Percentiles rank a stretch among this genome's conserved stretches.
Evolutionary conservation across 1,140 invertebrate species (phyloP).

Genomic region (Stegodyphus mimosarum): DNA sequence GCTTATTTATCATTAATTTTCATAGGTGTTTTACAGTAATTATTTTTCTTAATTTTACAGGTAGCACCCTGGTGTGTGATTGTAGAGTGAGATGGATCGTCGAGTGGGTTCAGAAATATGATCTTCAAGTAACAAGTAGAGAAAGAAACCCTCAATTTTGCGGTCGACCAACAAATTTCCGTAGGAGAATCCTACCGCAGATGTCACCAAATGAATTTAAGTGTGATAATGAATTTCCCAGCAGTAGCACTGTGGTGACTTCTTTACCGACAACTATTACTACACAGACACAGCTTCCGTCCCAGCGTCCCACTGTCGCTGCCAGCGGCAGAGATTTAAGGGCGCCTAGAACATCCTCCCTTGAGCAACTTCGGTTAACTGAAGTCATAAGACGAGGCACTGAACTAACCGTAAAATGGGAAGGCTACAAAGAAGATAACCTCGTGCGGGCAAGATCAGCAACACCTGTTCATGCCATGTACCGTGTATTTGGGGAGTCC

Average conservation of each 20-base stretch:
- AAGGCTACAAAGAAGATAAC: constrained; percentile 83
- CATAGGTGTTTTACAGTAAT: too few species aligned
- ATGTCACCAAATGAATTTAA: constrained; percentile 76
- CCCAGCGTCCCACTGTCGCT: not conserved
- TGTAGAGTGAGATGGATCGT: constrained; percentile 89
- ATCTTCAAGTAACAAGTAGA: constrained; percentile 87
- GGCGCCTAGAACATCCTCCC: constrained; percentile 42
- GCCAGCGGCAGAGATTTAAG: constrained; percentile 23
- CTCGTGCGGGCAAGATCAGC: constrained; percentile 72
- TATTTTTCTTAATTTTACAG: constrained; percentile 9
- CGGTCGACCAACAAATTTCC: constrained; percentile 80
- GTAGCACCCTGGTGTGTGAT: constrained; percentile 80
- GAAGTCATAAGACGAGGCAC: constrained; percentile 74
- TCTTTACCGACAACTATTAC: not conserved
- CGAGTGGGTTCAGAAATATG: constrained; percentile 86
- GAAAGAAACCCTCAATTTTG: constrained; percentile 94
- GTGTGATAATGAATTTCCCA: constrained; percentile 44
- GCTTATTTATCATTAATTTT: too few species aligned
- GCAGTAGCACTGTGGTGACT: not conserved
- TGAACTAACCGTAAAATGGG: constrained; percentile 89
- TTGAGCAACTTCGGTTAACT: constrained; percentile 76
- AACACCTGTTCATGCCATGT: constrained; percentile 84
- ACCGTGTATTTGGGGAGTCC: constrained; percentile 88
- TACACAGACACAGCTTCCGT: not conserved
- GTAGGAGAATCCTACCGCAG: constrained; percentile 85